Evolutionary conservation across 1,140 invertebrate genomes (phyloP).

Genomic region (Pemphigus obesinymphae): DNA sequence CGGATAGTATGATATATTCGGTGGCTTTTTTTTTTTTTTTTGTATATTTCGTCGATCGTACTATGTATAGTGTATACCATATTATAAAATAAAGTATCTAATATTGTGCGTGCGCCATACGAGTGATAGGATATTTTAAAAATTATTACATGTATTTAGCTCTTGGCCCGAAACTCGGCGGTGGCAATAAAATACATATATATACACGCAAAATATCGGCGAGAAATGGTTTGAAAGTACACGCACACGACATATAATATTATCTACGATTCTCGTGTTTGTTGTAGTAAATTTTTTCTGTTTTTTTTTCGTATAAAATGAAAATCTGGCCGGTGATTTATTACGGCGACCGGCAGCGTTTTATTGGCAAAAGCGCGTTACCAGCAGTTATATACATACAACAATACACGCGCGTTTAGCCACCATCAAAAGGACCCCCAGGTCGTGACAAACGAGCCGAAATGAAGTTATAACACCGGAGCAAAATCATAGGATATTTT

Average conservation of each 20-base stretch:
- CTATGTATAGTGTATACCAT: too few species aligned
- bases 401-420: neutral
- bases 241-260: neutral
- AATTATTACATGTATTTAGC: too few species aligned
- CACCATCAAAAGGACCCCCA: neutral
- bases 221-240: neutral
- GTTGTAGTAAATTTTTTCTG: too few species aligned
- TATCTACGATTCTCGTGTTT: neutral
- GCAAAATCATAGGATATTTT: neutral
- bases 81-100: too few species aligned
- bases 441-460: conserved; percentile 5
- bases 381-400: neutral
- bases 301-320: neutral
- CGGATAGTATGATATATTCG: too few species aligned
- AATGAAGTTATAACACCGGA: neutral
- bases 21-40: neutral
- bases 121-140: too few species aligned
- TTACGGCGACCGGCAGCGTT: neutral
- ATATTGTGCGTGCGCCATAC: too few species aligned
- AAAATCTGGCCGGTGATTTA: neutral
- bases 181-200: too few species aligned
- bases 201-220: neutral
- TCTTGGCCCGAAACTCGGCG: too few species aligned
- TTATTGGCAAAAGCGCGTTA: neutral
- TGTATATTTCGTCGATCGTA: neutral